Evolutionary conservation across 2,888 invertebrate genomes (phyloP), one percentile per base, ranked within the genome.

Genomic region (Nephrocerus scutellatus): DNA sequence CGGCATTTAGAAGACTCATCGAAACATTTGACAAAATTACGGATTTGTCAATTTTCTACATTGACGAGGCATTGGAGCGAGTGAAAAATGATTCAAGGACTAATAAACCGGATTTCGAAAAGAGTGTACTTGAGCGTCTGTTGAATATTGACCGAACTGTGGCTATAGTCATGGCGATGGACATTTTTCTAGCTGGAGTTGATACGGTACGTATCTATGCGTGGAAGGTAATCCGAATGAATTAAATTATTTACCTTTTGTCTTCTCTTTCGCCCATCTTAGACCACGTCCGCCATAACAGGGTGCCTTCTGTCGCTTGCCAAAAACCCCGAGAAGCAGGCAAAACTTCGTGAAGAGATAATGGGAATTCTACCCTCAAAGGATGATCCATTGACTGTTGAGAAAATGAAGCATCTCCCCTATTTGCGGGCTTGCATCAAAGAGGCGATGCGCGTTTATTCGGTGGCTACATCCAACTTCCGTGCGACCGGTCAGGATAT

Each of bases 341-440:
- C 74, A 13, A 73, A 70, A 49, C 65, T 83, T 8, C 68, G 76
- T 30, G 59, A 72, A 26, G 80, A 82, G 60, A 54, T 77, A 8
- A 39, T 60, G 1, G 58, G 56, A 1, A 57, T 68, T 10, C 50
- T 73, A 20, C 66, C 70, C 1, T 44, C 55, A 3, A 65, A 62
- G 32, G 48, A 62, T 22, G 56, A 62, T 1, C 52, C 56, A 10
- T 49, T 74, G 6, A 72, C 68, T 1, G 53, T 59, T 1, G 59
- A 66, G 3, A 59, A 67, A 46, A 54, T 74, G 29, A 62, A 67
- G 13, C 58, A 70, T 32, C 64, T 74, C 36, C 70, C 74, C 0
- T 84, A 80, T 55, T 57, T 84, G 10, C 76, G 73, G 49, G 82
- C 82, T 1, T 82, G 80, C 53, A 72, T 84, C 21, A 84, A 82